phyloP scores from a whole-genome alignment of 2,888 invertebrate species.

The Patella pellucida region DNA sequence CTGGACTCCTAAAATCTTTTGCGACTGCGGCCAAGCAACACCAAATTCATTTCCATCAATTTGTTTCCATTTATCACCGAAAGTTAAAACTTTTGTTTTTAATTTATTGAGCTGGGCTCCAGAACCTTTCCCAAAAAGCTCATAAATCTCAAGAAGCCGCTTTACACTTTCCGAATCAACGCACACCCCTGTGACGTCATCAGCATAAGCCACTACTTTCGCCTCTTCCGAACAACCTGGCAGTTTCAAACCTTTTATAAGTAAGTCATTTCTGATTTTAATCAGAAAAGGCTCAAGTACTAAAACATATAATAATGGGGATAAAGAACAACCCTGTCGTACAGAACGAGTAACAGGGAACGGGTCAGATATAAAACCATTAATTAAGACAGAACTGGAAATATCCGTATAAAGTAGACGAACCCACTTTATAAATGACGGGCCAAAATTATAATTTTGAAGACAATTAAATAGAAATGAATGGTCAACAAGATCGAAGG shows the following conservation, averaged over 20 bases:
- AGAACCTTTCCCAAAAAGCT: neutral
- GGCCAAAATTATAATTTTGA: conserved; percentile 14
- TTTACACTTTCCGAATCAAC: conserved; percentile 10
- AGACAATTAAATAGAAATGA: conserved; percentile 12
- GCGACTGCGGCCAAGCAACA: neutral
- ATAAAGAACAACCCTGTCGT: neutral
- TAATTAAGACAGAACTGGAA: neutral
- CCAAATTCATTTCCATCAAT: neutral
- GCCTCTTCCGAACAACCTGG: conserved; percentile 3
- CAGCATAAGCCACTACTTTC: conserved; percentile 14
- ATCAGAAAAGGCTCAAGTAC: conserved; percentile 12
- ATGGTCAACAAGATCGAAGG: neutral
- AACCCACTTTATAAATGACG: conserved; percentile 20
- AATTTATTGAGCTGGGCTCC: neutral
- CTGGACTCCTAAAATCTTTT: neutral
- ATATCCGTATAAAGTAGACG: conserved; percentile 4
- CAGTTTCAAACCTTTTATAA: neutral
- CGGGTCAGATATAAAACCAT: neutral
- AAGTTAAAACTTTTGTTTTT: neutral
- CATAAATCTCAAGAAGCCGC: conserved; percentile 14
- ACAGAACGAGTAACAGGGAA: neutral
- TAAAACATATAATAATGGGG: conserved; percentile 14
- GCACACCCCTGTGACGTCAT: conserved; percentile 26
- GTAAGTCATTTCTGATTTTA: conserved; percentile 5
- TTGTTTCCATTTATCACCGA: no score